These are phyloP conservation scores for Pandemis cinnamomeana DNA, from an alignment of 2,888 invertebrate species.

Conservation along the genomic window DNA sequence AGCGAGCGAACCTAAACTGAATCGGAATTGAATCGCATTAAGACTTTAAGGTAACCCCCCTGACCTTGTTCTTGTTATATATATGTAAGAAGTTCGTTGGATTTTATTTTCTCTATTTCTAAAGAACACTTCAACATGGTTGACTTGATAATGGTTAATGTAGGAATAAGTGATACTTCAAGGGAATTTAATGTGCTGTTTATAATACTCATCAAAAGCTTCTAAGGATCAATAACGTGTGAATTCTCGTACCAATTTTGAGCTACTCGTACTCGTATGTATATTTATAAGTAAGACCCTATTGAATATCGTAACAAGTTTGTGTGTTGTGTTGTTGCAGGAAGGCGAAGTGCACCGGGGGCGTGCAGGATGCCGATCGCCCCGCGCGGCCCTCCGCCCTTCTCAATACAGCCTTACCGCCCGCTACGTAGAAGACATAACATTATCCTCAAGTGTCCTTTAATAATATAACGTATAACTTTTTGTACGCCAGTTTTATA, in stretches of 20 bases:
- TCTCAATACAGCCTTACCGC: constrained; percentile 74
- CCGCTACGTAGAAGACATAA: constrained; percentile 78
- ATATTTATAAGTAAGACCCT: neutral
- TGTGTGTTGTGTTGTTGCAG: constrained; percentile 65
- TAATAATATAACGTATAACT: constrained; percentile 80
- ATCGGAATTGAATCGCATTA: too few relatives aligned
- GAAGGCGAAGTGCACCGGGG: constrained; percentile 68
- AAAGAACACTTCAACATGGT: too few relatives aligned
- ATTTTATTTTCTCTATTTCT: too few relatives aligned
- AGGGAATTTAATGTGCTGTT: too few relatives aligned
- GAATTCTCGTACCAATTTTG: neutral
- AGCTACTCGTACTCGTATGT: neutral
- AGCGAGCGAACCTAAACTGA: too few relatives aligned
- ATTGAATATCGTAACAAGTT: neutral
- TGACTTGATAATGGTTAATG: too few relatives aligned
- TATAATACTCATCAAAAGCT: too few relatives aligned
- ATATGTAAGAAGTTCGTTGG: too few relatives aligned
- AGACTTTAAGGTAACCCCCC: too few relatives aligned
- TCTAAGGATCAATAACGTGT: neutral
- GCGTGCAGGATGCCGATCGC: constrained; percentile 83
- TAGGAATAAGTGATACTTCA: too few relatives aligned
- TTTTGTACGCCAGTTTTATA: constrained; percentile 82
- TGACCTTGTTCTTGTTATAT: too few relatives aligned
- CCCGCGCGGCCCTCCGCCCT: constrained; percentile 83
- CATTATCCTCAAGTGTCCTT: constrained; percentile 80